Conservation (phyloP, 2,113 vertebrate genomes). For the Opisthocomus hoazin region DNA sequence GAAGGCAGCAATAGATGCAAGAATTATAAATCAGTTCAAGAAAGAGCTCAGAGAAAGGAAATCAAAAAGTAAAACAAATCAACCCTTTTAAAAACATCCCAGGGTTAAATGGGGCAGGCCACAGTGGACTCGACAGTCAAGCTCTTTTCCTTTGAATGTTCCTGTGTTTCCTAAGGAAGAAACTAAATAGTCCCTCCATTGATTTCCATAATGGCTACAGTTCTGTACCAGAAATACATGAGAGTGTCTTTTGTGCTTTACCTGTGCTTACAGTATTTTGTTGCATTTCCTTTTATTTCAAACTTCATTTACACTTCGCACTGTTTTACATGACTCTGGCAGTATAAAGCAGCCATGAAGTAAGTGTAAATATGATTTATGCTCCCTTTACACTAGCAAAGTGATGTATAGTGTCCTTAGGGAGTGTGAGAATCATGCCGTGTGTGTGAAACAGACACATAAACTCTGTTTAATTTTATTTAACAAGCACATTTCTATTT, state of each 20-base stretch:
- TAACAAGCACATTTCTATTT: slow-evolving; percentile 49
- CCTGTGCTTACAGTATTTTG: slow-evolving; percentile 35
- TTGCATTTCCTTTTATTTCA: slow-evolving; percentile 32
- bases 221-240: slow-evolving; percentile 43
- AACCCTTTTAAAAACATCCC: slow-evolving; percentile 66
- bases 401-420: slow-evolving; percentile 35
- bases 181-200: slow-evolving; percentile 56
- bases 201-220: slow-evolving; percentile 63
- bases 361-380: slow-evolving; percentile 63
- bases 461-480: slow-evolving; percentile 62
- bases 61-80: slow-evolving; percentile 69
- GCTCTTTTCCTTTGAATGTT: slow-evolving; percentile 38
- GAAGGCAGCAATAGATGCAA: slow-evolving; percentile 67
- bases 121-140: slow-evolving; percentile 40
- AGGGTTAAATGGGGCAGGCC: slow-evolving; percentile 64
- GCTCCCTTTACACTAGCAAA: slow-evolving; percentile 48
- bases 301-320: slow-evolving; percentile 28
- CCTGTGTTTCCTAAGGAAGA: slow-evolving; percentile 47
- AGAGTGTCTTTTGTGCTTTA: slow-evolving; percentile 61
- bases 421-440: slow-evolving; percentile 25
- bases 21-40: slow-evolving; percentile 72
- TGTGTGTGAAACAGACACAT: slow-evolving; percentile 14
- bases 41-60: slow-evolving; percentile 56
- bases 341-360: slow-evolving; percentile 33
- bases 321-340: slow-evolving; percentile 17